Base-by-base conservation (phyloP, 2,113 vertebrate species). In the Lepisosteus oculatus region DNA sequence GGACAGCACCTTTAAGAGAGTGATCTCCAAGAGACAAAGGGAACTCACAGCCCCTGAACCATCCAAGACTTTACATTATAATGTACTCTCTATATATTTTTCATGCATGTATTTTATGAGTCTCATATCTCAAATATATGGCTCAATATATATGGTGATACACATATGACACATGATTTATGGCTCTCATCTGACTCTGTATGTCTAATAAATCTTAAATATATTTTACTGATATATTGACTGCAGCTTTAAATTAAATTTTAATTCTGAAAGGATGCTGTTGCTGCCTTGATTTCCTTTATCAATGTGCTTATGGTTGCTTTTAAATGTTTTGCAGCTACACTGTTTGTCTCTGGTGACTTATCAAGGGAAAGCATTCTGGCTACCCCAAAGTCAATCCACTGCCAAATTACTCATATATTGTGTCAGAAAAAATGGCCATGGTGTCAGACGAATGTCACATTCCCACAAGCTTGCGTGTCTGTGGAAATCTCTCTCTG, bases 91-190 rank as follows among this genome's bases (percentile, higher is more conserved):
- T 74, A 72, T 80, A 79, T 72, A 65, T 75, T 79, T 79, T 83
- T 82, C 47, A 66, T 66, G 64, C 79, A 73, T 82, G 73, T 59
- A 70, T 80, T 88, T 90, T 87, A 89, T 80, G 72, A 79, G 12
- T 14, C 79, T 83, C 81, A 87, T 86, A 89, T 88, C 81, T 88
- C 84, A 85, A 76, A 61, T 82, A 81, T 83, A 87, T 80, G 74
- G 79, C 70, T 84, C 80, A 72, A 66, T 70, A 73, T 85, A 79
- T 85, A 79, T 79, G 82, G 74, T 43, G 72, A 73, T 78, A 75
- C 82, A 80, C 83, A 83, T 84, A 80, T 76, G 84, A 74, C 78
- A 76, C 69, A 74, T 85, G 85, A 88, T 88, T 86, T 85, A 87
- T 74, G 4, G 73, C 67, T 43, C 78, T 81, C 83, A 84, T 67